Base-by-base conservation (phyloP, 2,113 vertebrate genomes). In the Carassius auratus region DNA sequence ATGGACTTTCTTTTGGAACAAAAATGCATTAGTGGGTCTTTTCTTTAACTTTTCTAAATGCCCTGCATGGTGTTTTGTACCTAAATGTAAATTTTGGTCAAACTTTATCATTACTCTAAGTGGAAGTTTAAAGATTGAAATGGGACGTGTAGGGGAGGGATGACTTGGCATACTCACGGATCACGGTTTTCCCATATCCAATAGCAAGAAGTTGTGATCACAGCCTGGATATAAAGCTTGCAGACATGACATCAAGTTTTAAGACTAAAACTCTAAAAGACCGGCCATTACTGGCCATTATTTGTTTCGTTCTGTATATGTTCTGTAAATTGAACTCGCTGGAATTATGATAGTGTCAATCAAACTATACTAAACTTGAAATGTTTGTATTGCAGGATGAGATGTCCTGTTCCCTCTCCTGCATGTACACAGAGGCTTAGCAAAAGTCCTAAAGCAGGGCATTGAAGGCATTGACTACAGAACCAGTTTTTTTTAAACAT, bases 11-110 rank as follows among this genome's bases (percentile, higher is more conserved):
- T 26, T 38, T 50, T 36, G 21, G 38, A 38, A 13, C 36, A 52
- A 73, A 71, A 75, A 48, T 61, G 38, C 26, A 38, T 81, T 86
- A 81, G 42, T 62, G 45, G 1, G 26, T 30, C 17, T 57, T 79
- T 52, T n/a, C 30, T 73, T 75, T 36, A 85, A 78, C 68, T 80
- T 81, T 61, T 30, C n/a, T 48, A 30, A 42, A 19, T 30, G 23
- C 14, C 21, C 36, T 14, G 36, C 68, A 42, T 9, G 10, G 26
- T 62, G 55, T 79, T 62, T 79, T 79, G 76, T 57, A n/a, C 8
- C 19, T 15, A 19, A n/a, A 79, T 79, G 10, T 17, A 42, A 15
- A 15, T 79, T 42, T 62, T 23, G 4, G 19, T 61, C 2, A n/a
- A 77, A 38, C 19, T 12, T 59, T 57, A 33, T 75, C 1, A 45